Base-by-base conservation (phyloP, 2,113 vertebrate genomes). In the Mugil cephalus region DNA sequence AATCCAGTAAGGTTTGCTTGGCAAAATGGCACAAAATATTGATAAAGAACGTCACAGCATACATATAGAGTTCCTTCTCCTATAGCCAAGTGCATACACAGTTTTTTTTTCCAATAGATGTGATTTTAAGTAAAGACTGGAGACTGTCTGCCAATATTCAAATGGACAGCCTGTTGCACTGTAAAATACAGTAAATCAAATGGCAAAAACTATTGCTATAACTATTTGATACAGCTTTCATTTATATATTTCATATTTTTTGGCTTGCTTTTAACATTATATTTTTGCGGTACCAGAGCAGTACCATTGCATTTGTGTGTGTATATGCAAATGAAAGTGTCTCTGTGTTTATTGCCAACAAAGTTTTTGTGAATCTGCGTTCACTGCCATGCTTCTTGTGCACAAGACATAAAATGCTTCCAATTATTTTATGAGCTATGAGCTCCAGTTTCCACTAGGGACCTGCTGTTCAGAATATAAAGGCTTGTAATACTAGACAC, bases 151-250 rank as follows among this genome's bases (percentile, higher is more conserved):
- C 42, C 19, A 42, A 13, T 40, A 39, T 61, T n/a, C 19, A 48
- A 77, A 47, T 55, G 17, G 17, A 43, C 63, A 71, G 18, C n/a
- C 15, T n/a, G 21, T 62, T 24, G n/a, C n/a, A n/a, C n/a, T n/a
- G n/a, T 30, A 55, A 36, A 5, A 14, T 50, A 15, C 36, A 19
- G 38, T 51, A 14, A 77, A 70, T 51, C 2, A 51, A 63, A 69
- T 30, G n/a, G n/a, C 18, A n/a, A 34, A 54, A 15, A 5, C 42
- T 9, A 51, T 21, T 35, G 42, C 13, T 50, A 43, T 43, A 36
- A 5, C 10, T 1, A 36, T 55, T 69, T 63, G 10, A 36, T 69
- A 3, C 48, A 68, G 55, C 48, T 1, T 36, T 34, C 68, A 15
- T 21, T 19, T 47, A 40, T 55, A 42, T n/a, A 61, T 52, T 21